A percentile compares a stretch with the other conserved stretches of the same genome.
These are phyloP conservation scores for Kryphioiulus occultus DNA, from an alignment of 2,888 invertebrate genomes.

Conservation along the genomic window DNA sequence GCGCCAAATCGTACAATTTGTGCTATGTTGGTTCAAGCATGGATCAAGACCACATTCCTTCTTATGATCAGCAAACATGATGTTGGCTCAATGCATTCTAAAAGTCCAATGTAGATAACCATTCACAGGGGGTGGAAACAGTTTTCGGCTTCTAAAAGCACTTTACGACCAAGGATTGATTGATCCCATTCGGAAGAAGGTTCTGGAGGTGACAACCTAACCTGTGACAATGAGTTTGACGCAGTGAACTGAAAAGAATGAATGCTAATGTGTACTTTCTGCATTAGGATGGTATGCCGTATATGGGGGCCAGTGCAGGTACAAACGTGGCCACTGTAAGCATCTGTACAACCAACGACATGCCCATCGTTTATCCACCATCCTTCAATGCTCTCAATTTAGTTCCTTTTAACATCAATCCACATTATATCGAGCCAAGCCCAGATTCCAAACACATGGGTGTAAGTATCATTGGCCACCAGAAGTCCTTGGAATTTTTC, in stretches of 20 bases:
- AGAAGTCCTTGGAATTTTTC: background rate
- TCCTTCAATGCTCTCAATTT: constrained; percentile 75
- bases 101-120: background rate
- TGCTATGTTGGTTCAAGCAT: too few relatives aligned
- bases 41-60: too few relatives aligned
- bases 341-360: constrained; percentile 86
- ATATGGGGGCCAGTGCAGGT: constrained; percentile 82
- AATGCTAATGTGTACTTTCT: background rate
- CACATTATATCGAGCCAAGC: constrained; percentile 77
- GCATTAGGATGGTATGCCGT: constrained; percentile 69
- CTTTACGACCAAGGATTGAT: constrained; percentile 75
- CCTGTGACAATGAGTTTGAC: constrained; percentile 23
- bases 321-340: constrained; percentile 82
- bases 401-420: constrained; percentile 84
- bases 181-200: constrained; percentile 70
- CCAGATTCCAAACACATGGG: constrained; percentile 74
- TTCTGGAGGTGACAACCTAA: constrained; percentile 64
- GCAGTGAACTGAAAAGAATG: background rate
- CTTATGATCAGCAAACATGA: too few relatives aligned
- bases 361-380: constrained; percentile 84
- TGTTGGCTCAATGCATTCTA: too few relatives aligned
- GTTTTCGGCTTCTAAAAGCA: constrained; percentile 75
- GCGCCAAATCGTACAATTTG: too few relatives aligned
- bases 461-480: constrained; percentile 56
- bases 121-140: constrained; percentile 75